These are phyloP conservation scores for Lysandra coridon DNA, from an alignment of 2,888 invertebrate species.

Conservation along the genomic window DNA sequence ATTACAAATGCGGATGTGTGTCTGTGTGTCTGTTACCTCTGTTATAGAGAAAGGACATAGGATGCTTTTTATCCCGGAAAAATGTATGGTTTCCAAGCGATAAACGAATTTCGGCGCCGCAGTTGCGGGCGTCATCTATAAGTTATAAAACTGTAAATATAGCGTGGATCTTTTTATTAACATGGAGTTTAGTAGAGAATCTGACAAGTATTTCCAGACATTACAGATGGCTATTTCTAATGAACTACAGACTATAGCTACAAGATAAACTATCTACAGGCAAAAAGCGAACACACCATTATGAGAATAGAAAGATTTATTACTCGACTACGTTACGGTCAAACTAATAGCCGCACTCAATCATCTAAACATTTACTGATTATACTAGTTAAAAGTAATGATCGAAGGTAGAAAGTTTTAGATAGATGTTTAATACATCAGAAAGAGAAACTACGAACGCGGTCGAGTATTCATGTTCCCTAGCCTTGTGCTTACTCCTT, in stretches of 20 bases:
- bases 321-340: conserved; percentile 25
- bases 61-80: too few relatives aligned
- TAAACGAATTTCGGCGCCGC: too few relatives aligned
- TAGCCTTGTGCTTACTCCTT: neutral
- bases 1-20: too few relatives aligned
- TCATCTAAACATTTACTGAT: neutral
- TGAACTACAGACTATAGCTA: neutral
- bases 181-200: neutral
- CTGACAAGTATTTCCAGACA: neutral
- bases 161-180: neutral
- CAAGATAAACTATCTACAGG: conserved; percentile 23
- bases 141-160: neutral
- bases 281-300: conserved; percentile 39
- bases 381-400: neutral
- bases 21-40: too few relatives aligned
- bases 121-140: too few relatives aligned
- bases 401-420: neutral
- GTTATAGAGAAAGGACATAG: too few relatives aligned
- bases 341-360: conserved; percentile 1
- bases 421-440: neutral
- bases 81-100: too few relatives aligned
- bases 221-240: neutral
- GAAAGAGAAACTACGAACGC: neutral
- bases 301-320: conserved; percentile 48
- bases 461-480: conserved; percentile 9